Conservation (phyloP, 2,113 vertebrate species). For the Actenoides hombroni region DNA sequence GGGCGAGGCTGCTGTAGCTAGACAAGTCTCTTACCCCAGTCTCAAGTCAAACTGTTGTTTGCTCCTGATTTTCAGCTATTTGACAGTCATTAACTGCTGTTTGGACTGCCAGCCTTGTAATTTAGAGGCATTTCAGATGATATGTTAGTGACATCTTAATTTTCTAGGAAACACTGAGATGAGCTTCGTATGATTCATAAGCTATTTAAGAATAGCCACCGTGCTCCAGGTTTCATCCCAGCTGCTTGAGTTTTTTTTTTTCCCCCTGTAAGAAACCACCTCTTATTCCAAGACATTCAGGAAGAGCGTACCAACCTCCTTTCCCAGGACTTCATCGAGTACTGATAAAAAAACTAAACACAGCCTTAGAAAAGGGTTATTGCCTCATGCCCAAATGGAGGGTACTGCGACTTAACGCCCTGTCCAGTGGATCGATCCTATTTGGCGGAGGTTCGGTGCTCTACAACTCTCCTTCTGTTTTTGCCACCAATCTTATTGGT, state of each 20-base stretch:
- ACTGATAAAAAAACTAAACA: not conserved
- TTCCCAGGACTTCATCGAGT: not conserved
- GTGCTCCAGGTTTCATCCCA: not conserved
- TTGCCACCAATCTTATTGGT: not conserved
- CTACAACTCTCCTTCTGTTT: not conserved
- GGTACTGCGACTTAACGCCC: not conserved
- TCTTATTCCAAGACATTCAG: not conserved
- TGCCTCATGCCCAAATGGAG: not conserved
- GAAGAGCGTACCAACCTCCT: not conserved
- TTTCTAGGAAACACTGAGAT: slow-evolving; percentile 40
- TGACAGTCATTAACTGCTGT: slow-evolving; percentile 27
- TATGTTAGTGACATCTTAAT: slow-evolving; percentile 44
- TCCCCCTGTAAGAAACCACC: not conserved
- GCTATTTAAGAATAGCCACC: slow-evolving; percentile 12
- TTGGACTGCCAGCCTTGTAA: slow-evolving; percentile 32
- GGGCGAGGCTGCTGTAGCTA: not conserved
- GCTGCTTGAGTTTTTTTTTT: not conserved
- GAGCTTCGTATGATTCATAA: slow-evolving; percentile 2
- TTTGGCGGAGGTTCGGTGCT: not conserved
- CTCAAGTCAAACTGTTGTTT: not conserved
- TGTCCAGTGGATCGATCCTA: not conserved
- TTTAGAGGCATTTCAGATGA: slow-evolving; percentile 30
- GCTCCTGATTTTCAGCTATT: not conserved
- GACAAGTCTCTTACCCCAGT: not conserved
- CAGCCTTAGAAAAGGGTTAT: not conserved